Base-by-base conservation (phyloP, 2,113 vertebrate species). In the Tetrao urogallus region DNA sequence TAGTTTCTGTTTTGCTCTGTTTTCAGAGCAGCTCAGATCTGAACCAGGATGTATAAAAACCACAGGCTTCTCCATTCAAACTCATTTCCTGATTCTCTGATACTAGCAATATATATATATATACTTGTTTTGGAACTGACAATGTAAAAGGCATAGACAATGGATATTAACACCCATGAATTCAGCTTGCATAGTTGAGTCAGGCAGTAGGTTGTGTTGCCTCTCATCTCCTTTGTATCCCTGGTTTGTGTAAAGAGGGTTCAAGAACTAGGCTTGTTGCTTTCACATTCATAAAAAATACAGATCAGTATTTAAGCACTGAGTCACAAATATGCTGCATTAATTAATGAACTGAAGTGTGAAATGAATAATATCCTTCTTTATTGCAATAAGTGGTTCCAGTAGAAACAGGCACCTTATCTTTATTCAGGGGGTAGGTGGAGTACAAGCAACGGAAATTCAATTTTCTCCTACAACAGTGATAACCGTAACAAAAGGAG, bases 391-490 rank as follows among this genome's bases (percentile, higher is more conserved):
- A 30, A 36, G 25, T 43, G 28, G 8, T 83, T 83, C 42, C 25
- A 88, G 30, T 10, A 86, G 64, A 90, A 80, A 77, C 14, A 19
- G 50, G 77, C 90, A 67, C 32, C 13, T 48, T 79, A 58, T 8
- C 8, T 77, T 83, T 95, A 74, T 82, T 81, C 19, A 64, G 60
- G 80, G 38, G 32, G 11, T 17, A 83, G 36, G 38, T 82, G 12
- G 50, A 83, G 24, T 67, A 74, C 86, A 90, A 70, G n/a, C 54
- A 70, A 89, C 75, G 10, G 10, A 81, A 90, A 67, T 63, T 18
- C 10, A 25, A 5, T 73, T 74, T 79, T 86, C 40, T 80, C 16
- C 12, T 67, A 24, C 24, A 81, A 7, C 45, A 61, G 57, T 34
- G 32, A 15, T 25, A 91, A n/a, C 36, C 20, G 4, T 58, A 76